Percentiles rank a stretch among this genome's conserved stretches.
phyloP scores from a whole-genome alignment of 2,113 vertebrate species.

The Athene cunicularia region DNA sequence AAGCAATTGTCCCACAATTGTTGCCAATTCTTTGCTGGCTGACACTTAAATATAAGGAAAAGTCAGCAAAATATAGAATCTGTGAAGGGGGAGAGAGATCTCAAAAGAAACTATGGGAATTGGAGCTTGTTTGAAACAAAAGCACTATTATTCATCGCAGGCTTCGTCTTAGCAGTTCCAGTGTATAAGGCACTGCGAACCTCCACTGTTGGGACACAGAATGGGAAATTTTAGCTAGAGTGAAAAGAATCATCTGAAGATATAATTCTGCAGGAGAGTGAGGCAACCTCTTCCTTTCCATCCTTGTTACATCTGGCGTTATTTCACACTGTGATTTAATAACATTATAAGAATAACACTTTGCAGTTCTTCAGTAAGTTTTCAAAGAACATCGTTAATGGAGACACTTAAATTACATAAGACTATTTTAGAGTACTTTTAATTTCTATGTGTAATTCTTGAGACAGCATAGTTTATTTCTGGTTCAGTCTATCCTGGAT shows the following conservation, averaged over 20 bases:
- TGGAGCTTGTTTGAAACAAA: conserved; percentile 31
- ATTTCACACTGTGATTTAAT: conserved; percentile 12
- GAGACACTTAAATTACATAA: neutral
- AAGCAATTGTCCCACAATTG: conserved; percentile 31
- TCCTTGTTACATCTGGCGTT: conserved; percentile 7
- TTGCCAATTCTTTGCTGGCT: conserved; percentile 45
- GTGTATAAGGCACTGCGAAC: neutral
- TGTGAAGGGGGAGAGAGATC: neutral
- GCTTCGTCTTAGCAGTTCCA: neutral
- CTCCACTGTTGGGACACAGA: neutral
- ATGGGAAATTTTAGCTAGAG: neutral
- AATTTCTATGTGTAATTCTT: neutral
- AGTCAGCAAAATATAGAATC: conserved; percentile 48
- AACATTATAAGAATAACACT: neutral
- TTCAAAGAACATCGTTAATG: neutral
- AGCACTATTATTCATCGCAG: neutral
- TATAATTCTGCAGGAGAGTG: neutral
- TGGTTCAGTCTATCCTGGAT: neutral
- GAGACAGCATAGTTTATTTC: neutral
- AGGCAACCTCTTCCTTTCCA: neutral
- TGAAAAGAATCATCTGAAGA: neutral
- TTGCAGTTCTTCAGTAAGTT: neutral
- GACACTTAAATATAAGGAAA: conserved; percentile 5
- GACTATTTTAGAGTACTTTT: neutral
- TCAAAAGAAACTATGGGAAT: conserved; percentile 37